These are phyloP conservation scores for Drosophila formosana DNA, from an alignment of 2,888 invertebrate species.

Conservation along the genomic window DNA sequence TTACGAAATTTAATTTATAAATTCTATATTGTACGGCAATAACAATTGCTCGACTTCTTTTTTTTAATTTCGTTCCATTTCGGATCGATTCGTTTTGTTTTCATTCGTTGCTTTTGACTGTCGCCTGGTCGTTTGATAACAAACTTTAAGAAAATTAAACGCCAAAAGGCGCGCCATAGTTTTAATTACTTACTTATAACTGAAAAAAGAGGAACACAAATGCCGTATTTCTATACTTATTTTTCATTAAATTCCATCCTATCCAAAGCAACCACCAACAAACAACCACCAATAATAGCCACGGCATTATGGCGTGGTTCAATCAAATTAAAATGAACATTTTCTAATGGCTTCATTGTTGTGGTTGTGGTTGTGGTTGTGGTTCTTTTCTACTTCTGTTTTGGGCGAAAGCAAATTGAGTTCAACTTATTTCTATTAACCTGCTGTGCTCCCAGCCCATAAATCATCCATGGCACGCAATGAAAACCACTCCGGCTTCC, in stretches of 20 bases:
- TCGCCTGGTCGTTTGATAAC: conserved; percentile 48
- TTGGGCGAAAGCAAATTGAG: conserved; percentile 66
- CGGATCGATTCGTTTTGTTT: conserved; percentile 23
- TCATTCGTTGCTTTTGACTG: conserved; percentile 47
- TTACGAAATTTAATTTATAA: conserved; percentile 71
- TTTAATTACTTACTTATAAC: conserved; percentile 70
- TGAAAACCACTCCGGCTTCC: conserved; percentile 23
- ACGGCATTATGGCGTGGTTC: conserved; percentile 65
- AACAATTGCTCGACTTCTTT: conserved; percentile 39
- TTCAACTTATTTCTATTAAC: conserved; percentile 79
- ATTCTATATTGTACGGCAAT: conserved; percentile 34
- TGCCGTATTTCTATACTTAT: conserved; percentile 22
- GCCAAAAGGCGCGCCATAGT: conserved; percentile 70
- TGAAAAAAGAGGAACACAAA: conserved; percentile 42
- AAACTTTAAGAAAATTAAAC: conserved; percentile 48
- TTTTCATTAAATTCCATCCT: conserved; percentile 41
- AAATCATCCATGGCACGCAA: conserved; percentile 65
- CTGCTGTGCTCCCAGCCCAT: conserved; percentile 61
- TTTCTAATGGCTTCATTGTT: conserved; percentile 56
- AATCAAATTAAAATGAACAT: conserved; percentile 73
- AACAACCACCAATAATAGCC: conserved; percentile 27
- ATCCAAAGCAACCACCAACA: conserved; percentile 27
- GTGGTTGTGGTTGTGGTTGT: conserved; percentile 6
- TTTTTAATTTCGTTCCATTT: conserved; percentile 33
- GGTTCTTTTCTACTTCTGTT: conserved; percentile 4